phyloP scores from a whole-genome alignment of 2,113 vertebrate species.

The Carassius gibelio region DNA sequence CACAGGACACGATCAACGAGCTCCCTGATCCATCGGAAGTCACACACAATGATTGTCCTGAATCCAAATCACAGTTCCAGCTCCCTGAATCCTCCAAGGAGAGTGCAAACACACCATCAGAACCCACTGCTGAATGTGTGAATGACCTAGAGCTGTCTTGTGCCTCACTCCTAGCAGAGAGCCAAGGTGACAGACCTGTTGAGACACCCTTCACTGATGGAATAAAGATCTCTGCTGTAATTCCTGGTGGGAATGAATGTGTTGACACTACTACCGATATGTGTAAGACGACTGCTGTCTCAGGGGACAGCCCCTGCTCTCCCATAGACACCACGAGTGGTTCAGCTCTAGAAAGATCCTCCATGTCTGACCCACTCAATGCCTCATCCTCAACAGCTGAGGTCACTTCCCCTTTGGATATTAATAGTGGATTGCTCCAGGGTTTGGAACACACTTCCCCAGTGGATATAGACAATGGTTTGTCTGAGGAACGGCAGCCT shows the following conservation, averaged over 20 bases:
- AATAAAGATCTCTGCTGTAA: not conserved
- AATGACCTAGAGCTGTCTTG: not conserved
- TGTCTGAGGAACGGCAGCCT: not conserved
- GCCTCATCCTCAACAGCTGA: constrained; percentile 18
- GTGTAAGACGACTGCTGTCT: not conserved
- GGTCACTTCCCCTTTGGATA: constrained; percentile 35
- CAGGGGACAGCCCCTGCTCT: not conserved
- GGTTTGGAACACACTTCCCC: not conserved
- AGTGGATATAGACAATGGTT: constrained; percentile 32
- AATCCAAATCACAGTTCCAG: not conserved
- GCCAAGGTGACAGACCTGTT: not conserved
- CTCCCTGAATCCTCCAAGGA: not conserved
- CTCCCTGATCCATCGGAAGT: not conserved
- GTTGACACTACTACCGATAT: not conserved
- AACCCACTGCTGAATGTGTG: not conserved
- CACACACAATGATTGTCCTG: not conserved
- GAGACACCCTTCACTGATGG: not conserved
- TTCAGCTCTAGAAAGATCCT: constrained; percentile 29
- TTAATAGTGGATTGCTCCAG: constrained; percentile 25
- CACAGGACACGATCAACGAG: constrained; percentile 11
- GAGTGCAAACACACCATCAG: not conserved
- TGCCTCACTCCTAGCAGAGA: not conserved
- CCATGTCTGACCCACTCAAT: constrained; percentile 1
- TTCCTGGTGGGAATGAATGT: not conserved
- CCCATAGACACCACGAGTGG: not conserved